Percentiles rank a stretch among this genome's conserved stretches.
phyloP scores from a whole-genome alignment of 2,888 invertebrate genomes.

The Metellina segmentata region DNA sequence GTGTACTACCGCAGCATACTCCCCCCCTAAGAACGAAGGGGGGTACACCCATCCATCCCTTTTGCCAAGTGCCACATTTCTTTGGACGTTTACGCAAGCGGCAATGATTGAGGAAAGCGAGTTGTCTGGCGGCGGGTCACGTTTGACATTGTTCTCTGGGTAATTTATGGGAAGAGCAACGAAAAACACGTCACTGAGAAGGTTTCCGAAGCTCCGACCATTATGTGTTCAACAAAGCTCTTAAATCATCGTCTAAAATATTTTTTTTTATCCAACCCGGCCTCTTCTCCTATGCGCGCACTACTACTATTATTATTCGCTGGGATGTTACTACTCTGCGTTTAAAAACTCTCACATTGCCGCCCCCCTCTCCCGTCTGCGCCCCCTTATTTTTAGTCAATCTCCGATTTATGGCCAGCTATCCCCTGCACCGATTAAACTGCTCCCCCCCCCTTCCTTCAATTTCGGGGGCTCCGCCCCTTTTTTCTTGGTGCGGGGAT shows the following conservation, averaged over 20 bases:
- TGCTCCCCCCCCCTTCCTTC: constrained; percentile 25
- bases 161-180: constrained; percentile 73
- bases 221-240: constrained; percentile 77
- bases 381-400: constrained; percentile 71
- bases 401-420: constrained; percentile 74
- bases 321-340: constrained; percentile 49
- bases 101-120: constrained; percentile 76
- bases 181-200: constrained; percentile 77
- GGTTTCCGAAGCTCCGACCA: constrained; percentile 69
- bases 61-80: constrained; percentile 76
- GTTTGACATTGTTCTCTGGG: constrained; percentile 76
- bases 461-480: constrained; percentile 3
- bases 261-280: constrained; percentile 44
- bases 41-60: constrained; percentile 57
- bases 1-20: constrained; percentile 9
- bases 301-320: constrained; percentile 75
- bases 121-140: constrained; percentile 75
- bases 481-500: constrained; percentile 1
- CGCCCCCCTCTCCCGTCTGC: constrained; percentile 5
- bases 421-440: constrained; percentile 39
- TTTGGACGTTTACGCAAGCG: constrained; percentile 77
- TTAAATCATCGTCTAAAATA: constrained; percentile 76
- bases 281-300: constrained; percentile 28
- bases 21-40: background rate
- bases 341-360: constrained; percentile 70